Evolutionary conservation across 37 sponge, comb jelly and placozoan genomes (phyloP).

Genomic region (Dysidea cf. avara): DNA sequence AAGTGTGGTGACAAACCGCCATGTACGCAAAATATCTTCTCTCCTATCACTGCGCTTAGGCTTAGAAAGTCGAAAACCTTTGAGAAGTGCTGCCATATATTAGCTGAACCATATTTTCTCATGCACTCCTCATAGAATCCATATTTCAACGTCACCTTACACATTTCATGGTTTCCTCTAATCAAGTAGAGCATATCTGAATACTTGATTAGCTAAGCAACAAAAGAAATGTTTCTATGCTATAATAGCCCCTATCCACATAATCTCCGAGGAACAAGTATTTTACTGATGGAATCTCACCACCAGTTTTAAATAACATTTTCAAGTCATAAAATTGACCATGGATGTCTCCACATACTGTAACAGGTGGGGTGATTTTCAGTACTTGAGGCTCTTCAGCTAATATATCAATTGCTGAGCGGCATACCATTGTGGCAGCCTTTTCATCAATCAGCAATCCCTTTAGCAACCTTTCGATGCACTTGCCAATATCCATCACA

Average conservation of each 20-base stretch:
- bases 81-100: slow-evolving; percentile 99
- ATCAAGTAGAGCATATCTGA: slow-evolving; percentile 93
- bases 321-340: slow-evolving; percentile 64
- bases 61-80: slow-evolving; percentile 98
- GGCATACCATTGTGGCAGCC: slow-evolving; percentile 17
- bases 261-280: slow-evolving; percentile 98
- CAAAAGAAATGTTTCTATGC: slow-evolving; percentile 97
- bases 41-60: slow-evolving; percentile 95
- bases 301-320: slow-evolving; percentile 67
- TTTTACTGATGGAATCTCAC: slow-evolving; percentile 98
- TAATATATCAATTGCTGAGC: slow-evolving; percentile 17
- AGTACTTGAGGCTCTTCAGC: slow-evolving; percentile 37
- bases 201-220: slow-evolving; percentile 92
- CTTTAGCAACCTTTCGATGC: too few species aligned
- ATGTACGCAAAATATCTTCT: slow-evolving; percentile 98
- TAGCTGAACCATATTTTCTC: slow-evolving; percentile 96
- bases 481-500: too few species aligned
- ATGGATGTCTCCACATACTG: slow-evolving; percentile 48
- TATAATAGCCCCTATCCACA: slow-evolving; percentile 98
- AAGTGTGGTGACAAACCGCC: slow-evolving; percentile 98
- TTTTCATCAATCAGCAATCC: background rate
- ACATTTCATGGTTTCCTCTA: slow-evolving; percentile 95
- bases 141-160: slow-evolving; percentile 98
- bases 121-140: slow-evolving; percentile 99
- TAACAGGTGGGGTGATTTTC: slow-evolving; percentile 25